A percentile compares a stretch with the other conserved stretches of the same genome.
phyloP scores from a whole-genome alignment of 2,888 invertebrate species.

The Tineola bisselliella region DNA sequence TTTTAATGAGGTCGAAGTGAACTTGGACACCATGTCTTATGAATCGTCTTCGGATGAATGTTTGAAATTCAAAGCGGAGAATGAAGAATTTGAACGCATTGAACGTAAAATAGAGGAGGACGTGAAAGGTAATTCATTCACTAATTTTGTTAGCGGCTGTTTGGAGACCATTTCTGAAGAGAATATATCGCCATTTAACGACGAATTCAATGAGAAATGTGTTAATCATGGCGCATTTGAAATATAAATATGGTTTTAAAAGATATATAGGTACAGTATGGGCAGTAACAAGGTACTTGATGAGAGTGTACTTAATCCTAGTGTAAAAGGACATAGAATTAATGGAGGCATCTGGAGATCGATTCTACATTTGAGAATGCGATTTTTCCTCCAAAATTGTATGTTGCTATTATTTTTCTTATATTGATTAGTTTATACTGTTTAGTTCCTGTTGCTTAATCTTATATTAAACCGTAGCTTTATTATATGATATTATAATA shows the following conservation, averaged over 20 bases:
- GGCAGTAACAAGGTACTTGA: too few species aligned
- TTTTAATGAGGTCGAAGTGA: conserved; percentile 43
- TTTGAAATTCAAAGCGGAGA: conserved; percentile 37
- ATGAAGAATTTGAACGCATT: conserved; percentile 48
- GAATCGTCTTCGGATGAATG: conserved; percentile 60
- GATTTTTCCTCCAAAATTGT: too few species aligned
- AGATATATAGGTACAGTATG: too few species aligned
- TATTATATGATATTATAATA: too few species aligned
- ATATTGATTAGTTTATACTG: too few species aligned
- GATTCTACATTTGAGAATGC: too few species aligned
- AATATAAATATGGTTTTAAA: not conserved
- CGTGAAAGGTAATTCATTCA: conserved; percentile 26
- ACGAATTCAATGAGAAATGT: not conserved
- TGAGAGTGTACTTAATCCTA: too few species aligned
- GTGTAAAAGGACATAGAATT: too few species aligned
- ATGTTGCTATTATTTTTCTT: too few species aligned
- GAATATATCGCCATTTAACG: conserved; percentile 30
- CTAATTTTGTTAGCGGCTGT: conserved; percentile 31
- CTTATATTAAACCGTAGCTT: too few species aligned
- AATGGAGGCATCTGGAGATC: too few species aligned
- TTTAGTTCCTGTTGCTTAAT: too few species aligned
- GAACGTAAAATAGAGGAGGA: conserved; percentile 51
- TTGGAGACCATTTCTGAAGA: conserved; percentile 57
- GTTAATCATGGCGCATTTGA: not conserved
- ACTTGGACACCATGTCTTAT: conserved; percentile 51